Evolutionary conservation across 2,797 vertebrate species (phyloP), one percentile per base, ranked within the genome.

Genomic region (Oreonectes daqikongensis): DNA sequence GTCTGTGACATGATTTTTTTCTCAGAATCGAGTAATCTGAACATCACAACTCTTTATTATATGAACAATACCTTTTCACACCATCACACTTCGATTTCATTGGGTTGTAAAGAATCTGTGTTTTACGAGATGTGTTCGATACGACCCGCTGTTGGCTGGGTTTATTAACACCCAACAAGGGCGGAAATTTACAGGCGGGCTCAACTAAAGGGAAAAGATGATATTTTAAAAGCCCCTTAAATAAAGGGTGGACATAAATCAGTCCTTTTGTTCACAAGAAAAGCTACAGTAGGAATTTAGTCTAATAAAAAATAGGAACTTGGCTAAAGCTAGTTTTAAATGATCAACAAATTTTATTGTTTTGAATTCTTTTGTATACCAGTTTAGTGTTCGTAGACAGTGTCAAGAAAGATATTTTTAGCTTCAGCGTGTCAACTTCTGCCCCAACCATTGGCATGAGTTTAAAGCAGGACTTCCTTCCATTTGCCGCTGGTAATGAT

Each of bases 41-140:
- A 60, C 55, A 55, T 50, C 38, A 10, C 18, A 17, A 5, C n/a
- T 79, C 10, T 66, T 60, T 73, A 40, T 67, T 50, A 59, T 52
- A 63, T 5, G 2, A 63, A 80, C 32, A 75, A 59, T 40, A 55
- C 71, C 35, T 40, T 75, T 73, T 53, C 48, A 48, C 32, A 35
- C 6, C 68, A 61, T 74, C 81, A 81, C 70, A 15, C 81, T 86
- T 89, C 86, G 86, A 81, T 91, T 91, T 92, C 89, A 91, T 90
- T 88, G 86, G 80, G 81, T 85, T 84, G 87, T 91, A 91, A 91
- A 92, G 88, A 86, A 88, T 84, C 81, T 82, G 76, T 84, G 82
- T 80, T 89, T 89, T 76, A 80, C 8, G 68, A 72, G 73, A 64
- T 72, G 32, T 52, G 72, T 75, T 75, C 69, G 42, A 90, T 83